Evolutionary conservation across 23 tunicate genomes (phyloP).

Genomic region (Corella eumyota): DNA sequence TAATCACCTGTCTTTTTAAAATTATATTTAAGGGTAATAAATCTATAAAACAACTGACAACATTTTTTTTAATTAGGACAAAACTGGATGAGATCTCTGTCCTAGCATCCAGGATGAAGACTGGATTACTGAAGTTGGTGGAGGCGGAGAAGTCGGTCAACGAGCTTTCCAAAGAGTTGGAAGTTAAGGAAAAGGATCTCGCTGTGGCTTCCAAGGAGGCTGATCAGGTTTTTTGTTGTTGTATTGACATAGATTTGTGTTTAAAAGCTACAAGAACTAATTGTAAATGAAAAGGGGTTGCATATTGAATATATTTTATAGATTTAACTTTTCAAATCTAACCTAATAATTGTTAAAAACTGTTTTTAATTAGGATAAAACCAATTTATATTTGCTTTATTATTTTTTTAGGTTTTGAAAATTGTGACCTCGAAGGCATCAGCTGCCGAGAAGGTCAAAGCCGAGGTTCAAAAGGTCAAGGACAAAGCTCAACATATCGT

Average conservation of each 20-base stretch:
- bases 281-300: too few relatives aligned
- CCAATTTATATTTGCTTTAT: too few relatives aligned
- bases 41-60: too few relatives aligned
- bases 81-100: conserved; percentile 76
- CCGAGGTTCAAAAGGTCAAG: conserved; percentile 87
- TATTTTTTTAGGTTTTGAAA: conserved; percentile 87
- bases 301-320: too few relatives aligned
- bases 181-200: conserved; percentile 88
- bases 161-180: conserved; percentile 90
- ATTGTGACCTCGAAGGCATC: conserved; percentile 65
- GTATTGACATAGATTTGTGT: background rate
- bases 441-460: conserved; percentile 86
- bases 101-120: conserved; percentile 83
- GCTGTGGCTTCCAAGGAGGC: conserved; percentile 98
- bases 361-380: too few relatives aligned
- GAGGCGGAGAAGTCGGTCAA: conserved; percentile 98
- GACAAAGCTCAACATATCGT: conserved; percentile 93
- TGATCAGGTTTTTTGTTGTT: conserved; percentile 47
- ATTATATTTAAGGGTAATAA: too few relatives aligned
- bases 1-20: too few relatives aligned
- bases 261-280: too few relatives aligned
- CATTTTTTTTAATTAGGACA: conserved; percentile 14
- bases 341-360: too few relatives aligned
- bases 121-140: conserved; percentile 81
- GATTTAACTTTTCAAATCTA: too few relatives aligned